A percentile compares a stretch with the other conserved stretches of the same genome.
Conservation (phyloP, 2,888 invertebrate genomes). For the Synanthedon andrenaeformis region DNA sequence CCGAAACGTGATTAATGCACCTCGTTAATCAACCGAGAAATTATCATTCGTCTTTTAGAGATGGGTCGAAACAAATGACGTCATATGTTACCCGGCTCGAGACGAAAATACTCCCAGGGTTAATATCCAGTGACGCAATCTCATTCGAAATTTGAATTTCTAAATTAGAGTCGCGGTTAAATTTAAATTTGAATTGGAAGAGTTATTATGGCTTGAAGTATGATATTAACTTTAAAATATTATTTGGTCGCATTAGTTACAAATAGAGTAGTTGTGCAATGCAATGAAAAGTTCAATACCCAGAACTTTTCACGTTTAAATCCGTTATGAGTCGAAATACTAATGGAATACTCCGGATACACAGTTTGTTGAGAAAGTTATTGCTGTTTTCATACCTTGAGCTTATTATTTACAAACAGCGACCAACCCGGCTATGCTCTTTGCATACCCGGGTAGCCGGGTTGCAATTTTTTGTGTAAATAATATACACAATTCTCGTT, state of each 20-base stretch:
- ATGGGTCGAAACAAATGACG: constrained; percentile 30
- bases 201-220: constrained; percentile 24
- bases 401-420: too few relatives aligned
- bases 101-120: constrained; percentile 9
- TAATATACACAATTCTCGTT: too few relatives aligned
- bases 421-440: too few relatives aligned
- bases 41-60: constrained; percentile 27
- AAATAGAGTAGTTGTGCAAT: background rate
- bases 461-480: too few relatives aligned
- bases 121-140: constrained; percentile 31
- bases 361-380: too few relatives aligned
- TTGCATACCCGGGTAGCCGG: too few relatives aligned
- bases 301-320: too few relatives aligned
- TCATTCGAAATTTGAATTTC: constrained; percentile 1
- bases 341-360: too few relatives aligned
- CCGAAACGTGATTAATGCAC: constrained; percentile 34
- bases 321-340: too few relatives aligned
- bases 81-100: constrained; percentile 13
- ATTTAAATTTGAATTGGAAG: constrained; percentile 29
- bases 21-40: constrained; percentile 21
- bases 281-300: too few relatives aligned
- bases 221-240: background rate
- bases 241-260: background rate
- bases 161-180: background rate
- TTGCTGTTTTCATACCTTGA: too few relatives aligned